Evolutionary conservation across 2,797 vertebrate genomes (phyloP).

Genomic region (Anguilla anguilla): DNA sequence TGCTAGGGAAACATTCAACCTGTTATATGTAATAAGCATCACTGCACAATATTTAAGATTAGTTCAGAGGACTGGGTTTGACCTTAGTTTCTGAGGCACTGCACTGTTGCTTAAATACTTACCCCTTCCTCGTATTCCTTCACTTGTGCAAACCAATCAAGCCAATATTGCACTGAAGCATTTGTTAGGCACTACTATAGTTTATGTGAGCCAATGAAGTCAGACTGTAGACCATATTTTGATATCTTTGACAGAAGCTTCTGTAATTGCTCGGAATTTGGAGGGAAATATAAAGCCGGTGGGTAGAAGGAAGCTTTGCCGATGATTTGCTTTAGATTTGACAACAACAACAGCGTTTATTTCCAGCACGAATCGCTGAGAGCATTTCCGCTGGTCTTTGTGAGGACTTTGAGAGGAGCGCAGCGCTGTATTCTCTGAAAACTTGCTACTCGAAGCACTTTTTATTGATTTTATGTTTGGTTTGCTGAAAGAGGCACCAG

Average conservation of each 20-base stretch:
- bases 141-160: neutral
- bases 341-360: neutral
- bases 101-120: neutral
- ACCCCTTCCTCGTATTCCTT: neutral
- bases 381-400: neutral
- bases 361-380: neutral
- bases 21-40: neutral
- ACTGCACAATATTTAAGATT: neutral
- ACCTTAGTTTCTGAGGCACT: neutral
- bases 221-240: neutral
- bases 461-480: conserved; percentile 7
- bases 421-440: neutral
- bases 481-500: neutral
- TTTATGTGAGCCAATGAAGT: neutral
- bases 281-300: neutral
- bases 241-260: conserved; percentile 1
- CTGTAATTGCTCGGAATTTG: neutral
- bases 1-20: neutral
- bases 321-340: neutral
- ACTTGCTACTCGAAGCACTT: neutral
- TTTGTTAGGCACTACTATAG: neutral
- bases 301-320: neutral
- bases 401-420: neutral
- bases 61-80: neutral
- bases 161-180: neutral